These are phyloP conservation scores for Calameuta idolon DNA, from an alignment of 2,888 invertebrate genomes.

Conservation along the genomic window DNA sequence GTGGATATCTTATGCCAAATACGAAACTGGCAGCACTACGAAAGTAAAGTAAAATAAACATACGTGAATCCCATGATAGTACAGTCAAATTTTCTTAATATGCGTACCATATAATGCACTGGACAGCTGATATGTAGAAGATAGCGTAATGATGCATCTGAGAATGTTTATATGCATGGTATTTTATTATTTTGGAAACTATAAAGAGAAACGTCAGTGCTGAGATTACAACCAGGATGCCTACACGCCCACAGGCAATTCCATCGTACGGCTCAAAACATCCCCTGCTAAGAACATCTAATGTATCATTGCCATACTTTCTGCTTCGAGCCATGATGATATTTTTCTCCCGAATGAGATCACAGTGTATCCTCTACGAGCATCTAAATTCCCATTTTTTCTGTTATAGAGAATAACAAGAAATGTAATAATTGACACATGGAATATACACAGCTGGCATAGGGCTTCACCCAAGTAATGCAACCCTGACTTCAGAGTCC, in stretches of 20 bases:
- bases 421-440: neutral
- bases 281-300: slow-evolving; percentile 66
- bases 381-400: neutral
- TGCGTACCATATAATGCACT: slow-evolving; percentile 67
- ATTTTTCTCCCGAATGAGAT: neutral
- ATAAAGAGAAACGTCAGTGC: slow-evolving; percentile 62
- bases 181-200: slow-evolving; percentile 62
- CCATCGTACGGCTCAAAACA: slow-evolving; percentile 66
- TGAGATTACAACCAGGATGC: slow-evolving; percentile 64
- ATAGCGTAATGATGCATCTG: slow-evolving; percentile 69
- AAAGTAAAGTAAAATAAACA: slow-evolving; percentile 25
- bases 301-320: slow-evolving; percentile 61
- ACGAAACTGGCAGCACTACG: slow-evolving; percentile 67
- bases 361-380: neutral
- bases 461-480: neutral
- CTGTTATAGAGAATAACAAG: neutral
- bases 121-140: slow-evolving; percentile 68
- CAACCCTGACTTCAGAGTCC: neutral
- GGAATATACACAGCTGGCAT: neutral
- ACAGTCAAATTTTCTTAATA: slow-evolving; percentile 10
- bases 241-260: slow-evolving; percentile 67
- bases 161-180: slow-evolving; percentile 67
- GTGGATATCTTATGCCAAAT: slow-evolving; percentile 63
- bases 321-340: slow-evolving; percentile 45
- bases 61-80: neutral